Percentiles rank a stretch among this genome's conserved stretches.
Conservation (phyloP, 2,113 vertebrate species). For the Nibea coibor region DNA sequence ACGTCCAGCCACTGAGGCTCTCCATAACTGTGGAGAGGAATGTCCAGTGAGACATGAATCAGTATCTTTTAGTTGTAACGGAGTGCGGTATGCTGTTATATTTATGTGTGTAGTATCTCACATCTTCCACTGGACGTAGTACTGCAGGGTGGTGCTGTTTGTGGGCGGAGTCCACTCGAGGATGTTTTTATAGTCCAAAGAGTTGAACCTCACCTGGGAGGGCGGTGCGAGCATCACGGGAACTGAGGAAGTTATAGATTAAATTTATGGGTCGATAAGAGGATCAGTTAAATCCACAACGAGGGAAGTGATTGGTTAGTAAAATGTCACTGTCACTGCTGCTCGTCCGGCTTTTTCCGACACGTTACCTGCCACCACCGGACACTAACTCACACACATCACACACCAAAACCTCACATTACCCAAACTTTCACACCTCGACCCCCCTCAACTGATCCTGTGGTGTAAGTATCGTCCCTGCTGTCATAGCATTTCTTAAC, state of each 20-base stretch:
- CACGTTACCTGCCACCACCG: too few relatives aligned
- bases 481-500: too few relatives aligned
- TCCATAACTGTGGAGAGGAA: constrained; percentile 76
- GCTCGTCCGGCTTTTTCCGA: too few relatives aligned
- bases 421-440: too few relatives aligned
- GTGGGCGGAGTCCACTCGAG: constrained; percentile 72
- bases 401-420: too few relatives aligned
- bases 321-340: background rate
- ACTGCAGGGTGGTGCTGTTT: constrained; percentile 48
- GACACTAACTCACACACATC: too few relatives aligned
- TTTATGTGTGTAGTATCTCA: constrained; percentile 55
- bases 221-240: constrained; percentile 50
- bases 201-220: constrained; percentile 74
- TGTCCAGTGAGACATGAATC: too few relatives aligned
- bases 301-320: background rate
- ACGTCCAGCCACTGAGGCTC: constrained; percentile 75
- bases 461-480: too few relatives aligned
- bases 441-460: too few relatives aligned
- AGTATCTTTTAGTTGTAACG: too few relatives aligned
- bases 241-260: constrained; percentile 14
- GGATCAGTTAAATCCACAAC: background rate
- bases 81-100: too few relatives aligned
- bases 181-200: constrained; percentile 79
- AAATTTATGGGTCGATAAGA: background rate
- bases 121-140: constrained; percentile 84